These are phyloP conservation scores for Drosophila mimetica DNA, from an alignment of 2,888 invertebrate genomes.

Conservation along the genomic window DNA sequence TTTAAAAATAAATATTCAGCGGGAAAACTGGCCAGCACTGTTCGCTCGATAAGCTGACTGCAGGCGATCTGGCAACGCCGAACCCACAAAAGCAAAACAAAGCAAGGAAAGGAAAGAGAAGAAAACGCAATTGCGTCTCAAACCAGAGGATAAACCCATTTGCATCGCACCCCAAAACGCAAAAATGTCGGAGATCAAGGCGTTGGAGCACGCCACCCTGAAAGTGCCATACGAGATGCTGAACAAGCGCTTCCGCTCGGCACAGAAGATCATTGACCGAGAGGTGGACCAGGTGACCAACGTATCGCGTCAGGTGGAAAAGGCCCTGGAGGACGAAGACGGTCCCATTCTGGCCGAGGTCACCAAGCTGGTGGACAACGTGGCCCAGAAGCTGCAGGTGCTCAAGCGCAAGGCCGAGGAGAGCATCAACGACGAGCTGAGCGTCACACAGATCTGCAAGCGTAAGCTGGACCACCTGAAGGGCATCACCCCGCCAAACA, in stretches of 20 bases:
- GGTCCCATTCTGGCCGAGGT: conserved; percentile 87
- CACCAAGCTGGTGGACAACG: conserved; percentile 92
- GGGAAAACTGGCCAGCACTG: too few relatives aligned
- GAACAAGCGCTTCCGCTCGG: conserved; percentile 97
- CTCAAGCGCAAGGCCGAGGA: conserved; percentile 98
- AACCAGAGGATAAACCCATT: conserved; percentile 14
- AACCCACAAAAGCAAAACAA: conserved; percentile 35
- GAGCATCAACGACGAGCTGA: conserved; percentile 95
- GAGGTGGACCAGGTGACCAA: conserved; percentile 95
- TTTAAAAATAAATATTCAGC: neutral
- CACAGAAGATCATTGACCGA: conserved; percentile 96
- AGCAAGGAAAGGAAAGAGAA: conserved; percentile 22
- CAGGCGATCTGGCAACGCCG: conserved; percentile 21
- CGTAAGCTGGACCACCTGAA: conserved; percentile 95
- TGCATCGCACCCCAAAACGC: conserved; percentile 1
- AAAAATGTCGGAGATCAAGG: conserved; percentile 95
- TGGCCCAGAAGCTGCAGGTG: conserved; percentile 94
- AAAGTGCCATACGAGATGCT: conserved; percentile 99
- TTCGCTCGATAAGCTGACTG: conserved; percentile 3
- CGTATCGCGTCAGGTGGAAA: conserved; percentile 89
- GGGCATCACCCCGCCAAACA: conserved; percentile 79
- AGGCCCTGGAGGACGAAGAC: conserved; percentile 83
- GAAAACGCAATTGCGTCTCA: conserved; percentile 42
- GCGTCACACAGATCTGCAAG: conserved; percentile 96
- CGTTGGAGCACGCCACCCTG: conserved; percentile 97